A percentile compares a stretch with the other conserved stretches of the same genome.
These are phyloP conservation scores for Drosophila sulfurigaster DNA, from an alignment of 1,140 invertebrate genomes.

Conservation along the genomic window DNA sequence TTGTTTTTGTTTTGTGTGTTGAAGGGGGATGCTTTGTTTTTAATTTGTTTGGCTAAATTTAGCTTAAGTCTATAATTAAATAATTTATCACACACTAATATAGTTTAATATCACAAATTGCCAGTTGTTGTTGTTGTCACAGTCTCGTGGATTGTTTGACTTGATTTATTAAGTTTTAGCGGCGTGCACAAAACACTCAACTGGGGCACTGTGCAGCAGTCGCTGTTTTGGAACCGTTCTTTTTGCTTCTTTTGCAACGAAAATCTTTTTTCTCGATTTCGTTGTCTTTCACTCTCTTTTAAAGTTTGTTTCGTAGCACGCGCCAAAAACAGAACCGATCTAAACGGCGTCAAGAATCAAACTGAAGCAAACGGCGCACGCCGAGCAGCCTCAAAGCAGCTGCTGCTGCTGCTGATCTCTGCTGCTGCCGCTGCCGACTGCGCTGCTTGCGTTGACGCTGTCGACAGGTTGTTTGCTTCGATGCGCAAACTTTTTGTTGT, in stretches of 20 bases:
- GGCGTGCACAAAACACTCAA: constrained; percentile 52
- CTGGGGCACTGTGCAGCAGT: constrained; percentile 44
- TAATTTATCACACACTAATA: constrained; percentile 64
- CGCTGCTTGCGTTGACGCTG: constrained; percentile 16
- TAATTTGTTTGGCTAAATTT: constrained; percentile 26
- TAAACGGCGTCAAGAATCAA: constrained; percentile 84
- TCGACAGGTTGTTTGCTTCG: constrained; percentile 65
- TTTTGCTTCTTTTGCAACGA: neutral
- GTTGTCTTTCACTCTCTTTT: constrained; percentile 23
- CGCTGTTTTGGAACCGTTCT: constrained; percentile 48
- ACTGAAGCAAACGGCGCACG: constrained; percentile 68
- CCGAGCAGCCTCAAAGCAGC: constrained; percentile 36
- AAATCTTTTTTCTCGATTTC: neutral
- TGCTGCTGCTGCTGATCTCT: constrained; percentile 14
- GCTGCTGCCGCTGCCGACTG: constrained; percentile 12
- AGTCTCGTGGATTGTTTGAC: constrained; percentile 25
- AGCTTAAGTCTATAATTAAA: constrained; percentile 49
- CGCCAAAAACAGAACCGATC: constrained; percentile 80
- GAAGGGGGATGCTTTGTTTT: constrained; percentile 15
- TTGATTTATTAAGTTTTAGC: neutral
- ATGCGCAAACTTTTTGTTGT: constrained; percentile 68
- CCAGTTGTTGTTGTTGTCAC: constrained; percentile 20
- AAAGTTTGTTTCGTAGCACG: constrained; percentile 37
- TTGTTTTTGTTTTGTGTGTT: constrained; percentile 25
- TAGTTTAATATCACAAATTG: constrained; percentile 46